Percentiles rank a stretch among this genome's conserved stretches.
Conservation (phyloP, 2,888 invertebrate species). For the Zygaena filipendulae region DNA sequence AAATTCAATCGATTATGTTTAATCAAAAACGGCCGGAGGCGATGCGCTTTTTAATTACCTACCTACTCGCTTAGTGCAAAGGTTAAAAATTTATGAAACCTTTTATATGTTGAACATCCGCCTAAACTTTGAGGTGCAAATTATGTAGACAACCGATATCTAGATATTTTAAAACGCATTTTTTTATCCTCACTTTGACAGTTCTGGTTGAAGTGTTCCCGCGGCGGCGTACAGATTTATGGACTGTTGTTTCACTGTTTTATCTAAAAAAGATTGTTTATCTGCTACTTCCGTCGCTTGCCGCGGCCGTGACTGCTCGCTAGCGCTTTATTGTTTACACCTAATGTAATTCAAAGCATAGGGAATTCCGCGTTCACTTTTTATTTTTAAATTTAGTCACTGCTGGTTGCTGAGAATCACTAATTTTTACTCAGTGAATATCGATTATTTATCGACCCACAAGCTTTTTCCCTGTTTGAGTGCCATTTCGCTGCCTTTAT, state of each 20-base stretch:
- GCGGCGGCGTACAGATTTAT: conserved; percentile 50
- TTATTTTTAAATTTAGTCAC: conserved; percentile 60
- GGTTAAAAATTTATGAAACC: conserved; percentile 43
- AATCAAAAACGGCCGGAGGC: conserved; percentile 47
- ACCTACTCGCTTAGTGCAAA: too few relatives aligned
- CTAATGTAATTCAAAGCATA: conserved; percentile 68
- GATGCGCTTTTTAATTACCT: conserved; percentile 43
- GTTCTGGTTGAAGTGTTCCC: conserved; percentile 48
- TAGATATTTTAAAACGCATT: neutral
- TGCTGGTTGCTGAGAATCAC: conserved; percentile 30
- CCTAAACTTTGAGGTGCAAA: too few relatives aligned
- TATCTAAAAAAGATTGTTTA: conserved; percentile 68
- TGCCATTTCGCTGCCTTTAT: too few relatives aligned
- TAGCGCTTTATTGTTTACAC: conserved; percentile 65
- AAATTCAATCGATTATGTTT: conserved; percentile 46
- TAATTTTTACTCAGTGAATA: conserved; percentile 49
- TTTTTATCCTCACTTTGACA: conserved; percentile 31
- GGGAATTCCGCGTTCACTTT: conserved; percentile 62
- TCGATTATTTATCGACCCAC: too few relatives aligned
- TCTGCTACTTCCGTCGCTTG: conserved; percentile 64
- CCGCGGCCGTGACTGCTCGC: conserved; percentile 47
- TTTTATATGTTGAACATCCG: too few relatives aligned
- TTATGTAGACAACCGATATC: too few relatives aligned
- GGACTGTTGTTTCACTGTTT: conserved; percentile 54
- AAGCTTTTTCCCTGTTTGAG: too few relatives aligned